These are phyloP conservation scores for Megalopta genalis DNA, from an alignment of 1,140 invertebrate species.

Conservation along the genomic window DNA sequence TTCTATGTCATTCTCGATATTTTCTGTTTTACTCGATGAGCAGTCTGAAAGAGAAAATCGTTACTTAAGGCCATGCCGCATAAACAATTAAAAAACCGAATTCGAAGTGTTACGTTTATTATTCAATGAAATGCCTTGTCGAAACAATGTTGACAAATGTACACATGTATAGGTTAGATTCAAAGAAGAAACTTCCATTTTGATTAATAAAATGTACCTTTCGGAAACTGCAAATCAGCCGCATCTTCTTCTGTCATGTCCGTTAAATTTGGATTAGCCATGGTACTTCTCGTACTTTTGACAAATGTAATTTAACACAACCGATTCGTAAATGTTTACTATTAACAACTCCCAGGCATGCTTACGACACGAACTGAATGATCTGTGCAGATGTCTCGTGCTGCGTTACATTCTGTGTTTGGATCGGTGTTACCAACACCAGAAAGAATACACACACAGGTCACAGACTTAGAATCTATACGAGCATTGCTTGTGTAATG, in stretches of 20 bases:
- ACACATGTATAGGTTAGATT: constrained; percentile 39
- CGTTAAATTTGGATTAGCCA: constrained; percentile 74
- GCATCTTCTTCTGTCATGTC: constrained; percentile 91
- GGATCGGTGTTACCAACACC: no score
- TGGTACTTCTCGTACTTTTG: constrained; percentile 26
- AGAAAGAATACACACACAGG: no score
- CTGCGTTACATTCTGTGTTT: no score
- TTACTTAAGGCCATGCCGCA: constrained; percentile 64
- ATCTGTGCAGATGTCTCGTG: no score
- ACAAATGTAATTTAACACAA: neutral
- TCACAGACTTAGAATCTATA: no score
- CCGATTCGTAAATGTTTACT: neutral
- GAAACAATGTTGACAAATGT: constrained; percentile 16
- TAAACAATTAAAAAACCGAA: neutral
- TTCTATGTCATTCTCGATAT: constrained; percentile 50
- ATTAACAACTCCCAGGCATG: no score
- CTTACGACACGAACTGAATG: no score
- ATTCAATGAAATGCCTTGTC: neutral
- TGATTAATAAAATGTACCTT: constrained; percentile 82
- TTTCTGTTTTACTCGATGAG: constrained; percentile 55
- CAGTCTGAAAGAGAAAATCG: constrained; percentile 76
- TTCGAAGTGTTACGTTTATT: neutral
- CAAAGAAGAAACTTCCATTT: neutral
- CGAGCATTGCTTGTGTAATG: no score
- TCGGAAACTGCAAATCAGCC: constrained; percentile 91